phyloP scores from a whole-genome alignment of 2,113 vertebrate species.

The Halcyon senegalensis region DNA sequence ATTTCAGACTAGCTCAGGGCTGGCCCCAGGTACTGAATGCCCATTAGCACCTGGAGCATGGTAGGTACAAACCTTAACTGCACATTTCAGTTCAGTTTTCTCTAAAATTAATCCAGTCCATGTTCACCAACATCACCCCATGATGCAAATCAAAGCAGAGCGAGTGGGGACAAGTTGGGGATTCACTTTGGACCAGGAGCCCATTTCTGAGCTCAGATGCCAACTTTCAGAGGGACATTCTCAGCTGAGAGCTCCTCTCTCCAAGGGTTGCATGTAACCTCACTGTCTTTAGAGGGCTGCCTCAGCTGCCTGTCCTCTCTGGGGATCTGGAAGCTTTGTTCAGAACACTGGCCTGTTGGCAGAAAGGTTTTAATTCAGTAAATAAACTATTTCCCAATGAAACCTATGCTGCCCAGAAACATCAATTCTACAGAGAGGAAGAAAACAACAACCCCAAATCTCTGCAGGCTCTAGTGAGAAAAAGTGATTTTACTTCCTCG shows the following conservation, averaged over 20 bases:
- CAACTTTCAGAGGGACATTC: neutral
- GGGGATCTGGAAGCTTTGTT: neutral
- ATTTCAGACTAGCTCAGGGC: neutral
- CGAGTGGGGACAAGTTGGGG: neutral
- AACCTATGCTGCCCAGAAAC: neutral
- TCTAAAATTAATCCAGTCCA: neutral
- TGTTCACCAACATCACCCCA: neutral
- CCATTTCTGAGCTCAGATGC: neutral
- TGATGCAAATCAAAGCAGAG: neutral
- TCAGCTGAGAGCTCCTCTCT: neutral
- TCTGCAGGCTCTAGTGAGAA: neutral
- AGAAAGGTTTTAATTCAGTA: neutral
- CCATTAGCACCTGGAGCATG: neutral
- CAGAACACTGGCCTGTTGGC: neutral
- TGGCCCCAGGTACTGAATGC: neutral
- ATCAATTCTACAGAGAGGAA: neutral
- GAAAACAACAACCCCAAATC: neutral
- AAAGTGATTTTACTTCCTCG: fast-evolving
- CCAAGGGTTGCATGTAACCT: neutral
- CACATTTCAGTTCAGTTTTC: neutral
- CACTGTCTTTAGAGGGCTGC: neutral
- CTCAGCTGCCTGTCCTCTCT: neutral
- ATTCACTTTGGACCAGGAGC: neutral
- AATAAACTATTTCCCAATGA: neutral
- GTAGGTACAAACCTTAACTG: neutral